Evolutionary conservation across 92 coral and sea anemone genomes (phyloP).

Genomic region (Parazoanthus atlanticus): DNA sequence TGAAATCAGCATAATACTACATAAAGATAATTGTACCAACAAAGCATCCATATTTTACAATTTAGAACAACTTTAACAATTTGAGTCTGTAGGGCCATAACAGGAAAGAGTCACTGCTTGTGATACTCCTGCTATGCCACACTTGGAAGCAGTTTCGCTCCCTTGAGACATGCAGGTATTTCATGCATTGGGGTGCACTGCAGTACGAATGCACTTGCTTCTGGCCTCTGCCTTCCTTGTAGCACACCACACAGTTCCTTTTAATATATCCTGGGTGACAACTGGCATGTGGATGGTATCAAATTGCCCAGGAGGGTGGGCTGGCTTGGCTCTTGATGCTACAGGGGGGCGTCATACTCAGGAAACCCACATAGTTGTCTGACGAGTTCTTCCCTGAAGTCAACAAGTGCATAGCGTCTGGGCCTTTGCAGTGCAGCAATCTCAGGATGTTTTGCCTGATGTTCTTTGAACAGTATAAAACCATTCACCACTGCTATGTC

Average conservation of each 20-base stretch:
- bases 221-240: constrained; percentile 59
- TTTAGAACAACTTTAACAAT: constrained; percentile 20
- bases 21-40: no score
- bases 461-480: constrained; percentile 52
- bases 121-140: constrained; percentile 52
- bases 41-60: not conserved
- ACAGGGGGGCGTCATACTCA: not conserved
- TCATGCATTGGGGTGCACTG: constrained; percentile 53
- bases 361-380: constrained; percentile 56
- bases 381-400: constrained; percentile 63
- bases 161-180: no score
- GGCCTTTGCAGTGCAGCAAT: constrained; percentile 33
- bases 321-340: constrained; percentile 6
- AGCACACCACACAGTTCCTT: constrained; percentile 65
- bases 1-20: no score
- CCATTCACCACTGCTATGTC: constrained; percentile 64
- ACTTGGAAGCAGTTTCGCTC: not conserved
- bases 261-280: constrained; percentile 34
- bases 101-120: constrained; percentile 27
- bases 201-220: constrained; percentile 50
- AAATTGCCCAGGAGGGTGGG: constrained; percentile 31
- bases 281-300: constrained; percentile 56
- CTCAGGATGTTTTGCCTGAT: constrained; percentile 52
- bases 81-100: not conserved
- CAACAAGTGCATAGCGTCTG: constrained; percentile 33